Percentiles rank a stretch among this genome's conserved stretches.
Evolutionary conservation across 2,797 vertebrate genomes (phyloP).

Genomic region (Lacerta bilineata): DNA sequence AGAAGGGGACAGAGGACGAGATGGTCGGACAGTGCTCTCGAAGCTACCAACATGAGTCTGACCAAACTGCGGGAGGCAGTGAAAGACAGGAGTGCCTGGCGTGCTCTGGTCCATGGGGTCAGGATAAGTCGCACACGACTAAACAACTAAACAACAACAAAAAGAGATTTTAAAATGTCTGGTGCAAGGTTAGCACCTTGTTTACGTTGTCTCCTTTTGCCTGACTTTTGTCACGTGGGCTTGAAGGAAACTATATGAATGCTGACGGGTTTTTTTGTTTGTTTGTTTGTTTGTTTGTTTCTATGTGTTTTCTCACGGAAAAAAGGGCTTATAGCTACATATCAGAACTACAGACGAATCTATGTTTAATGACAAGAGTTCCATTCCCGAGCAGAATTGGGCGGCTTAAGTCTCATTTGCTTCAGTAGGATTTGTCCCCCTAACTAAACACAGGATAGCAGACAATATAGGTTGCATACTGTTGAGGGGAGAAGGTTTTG

Average conservation of each 20-base stretch:
- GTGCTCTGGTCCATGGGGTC: too few species aligned
- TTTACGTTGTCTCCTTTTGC: not conserved
- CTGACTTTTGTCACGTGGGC: slow-evolving; percentile 50
- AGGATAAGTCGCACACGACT: too few species aligned
- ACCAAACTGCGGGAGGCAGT: too few species aligned
- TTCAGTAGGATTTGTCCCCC: not conserved
- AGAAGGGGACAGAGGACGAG: too few species aligned
- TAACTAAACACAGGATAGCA: not conserved
- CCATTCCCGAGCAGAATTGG: not conserved
- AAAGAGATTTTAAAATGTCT: slow-evolving; percentile 16
- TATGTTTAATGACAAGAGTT: slow-evolving; percentile 17
- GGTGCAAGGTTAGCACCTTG: slow-evolving; percentile 42
- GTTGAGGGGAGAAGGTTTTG: not conserved
- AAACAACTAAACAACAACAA: too few species aligned
- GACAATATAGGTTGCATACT: slow-evolving; percentile 11
- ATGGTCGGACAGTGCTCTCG: too few species aligned
- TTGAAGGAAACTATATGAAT: slow-evolving; percentile 44
- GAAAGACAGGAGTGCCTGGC: too few species aligned
- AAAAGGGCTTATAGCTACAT: slow-evolving; percentile 20
- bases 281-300: not conserved
- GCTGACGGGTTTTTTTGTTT: not conserved
- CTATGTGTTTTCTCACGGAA: slow-evolving; percentile 13
- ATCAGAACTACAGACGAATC: not conserved
- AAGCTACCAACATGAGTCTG: too few species aligned
- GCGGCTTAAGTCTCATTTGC: not conserved